phyloP scores from a whole-genome alignment of 1,140 invertebrate species.

The Hylyphantes graminicola region DNA sequence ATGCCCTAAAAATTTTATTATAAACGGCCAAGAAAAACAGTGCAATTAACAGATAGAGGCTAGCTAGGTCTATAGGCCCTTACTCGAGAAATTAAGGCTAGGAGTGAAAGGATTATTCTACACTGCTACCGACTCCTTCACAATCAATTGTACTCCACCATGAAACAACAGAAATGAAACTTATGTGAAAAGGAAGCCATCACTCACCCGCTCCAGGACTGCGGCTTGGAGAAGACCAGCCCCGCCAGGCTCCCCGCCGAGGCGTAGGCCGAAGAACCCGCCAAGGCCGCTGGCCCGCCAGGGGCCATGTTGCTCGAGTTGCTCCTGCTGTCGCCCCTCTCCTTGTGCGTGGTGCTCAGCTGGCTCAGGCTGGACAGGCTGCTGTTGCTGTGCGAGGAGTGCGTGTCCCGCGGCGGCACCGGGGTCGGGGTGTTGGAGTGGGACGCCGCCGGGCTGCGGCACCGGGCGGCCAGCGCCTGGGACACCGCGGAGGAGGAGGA shows the following conservation, averaged over 20 bases:
- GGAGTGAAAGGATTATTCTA: too few species aligned
- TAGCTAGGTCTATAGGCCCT: too few species aligned
- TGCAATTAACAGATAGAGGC: too few species aligned
- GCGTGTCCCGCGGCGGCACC: slow-evolving; percentile 49
- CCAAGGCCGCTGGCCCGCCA: slow-evolving; percentile 49
- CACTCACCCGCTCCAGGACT: slow-evolving; percentile 62
- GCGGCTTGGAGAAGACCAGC: slow-evolving; percentile 62
- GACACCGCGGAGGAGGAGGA: slow-evolving; percentile 9
- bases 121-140: too few species aligned
- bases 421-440: slow-evolving; percentile 56
- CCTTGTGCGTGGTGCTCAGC: slow-evolving; percentile 47
- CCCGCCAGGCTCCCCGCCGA: slow-evolving; percentile 52
- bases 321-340: slow-evolving; percentile 68
- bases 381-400: slow-evolving; percentile 68
- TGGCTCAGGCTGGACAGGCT: slow-evolving; percentile 80
- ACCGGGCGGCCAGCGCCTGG: slow-evolving; percentile 5
- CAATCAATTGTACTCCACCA: too few species aligned
- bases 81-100: too few species aligned
- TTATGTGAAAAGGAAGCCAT: background rate
- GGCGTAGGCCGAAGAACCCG: slow-evolving; percentile 25
- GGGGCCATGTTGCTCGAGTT: slow-evolving; percentile 54
- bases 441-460: slow-evolving; percentile 40
- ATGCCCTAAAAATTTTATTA: too few species aligned
- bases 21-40: too few species aligned
- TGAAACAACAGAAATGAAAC: too few species aligned